Percentiles rank a stretch among this genome's conserved stretches.
Conservation (phyloP, 2,113 vertebrate species). For the Hyperopisus bebe region DNA sequence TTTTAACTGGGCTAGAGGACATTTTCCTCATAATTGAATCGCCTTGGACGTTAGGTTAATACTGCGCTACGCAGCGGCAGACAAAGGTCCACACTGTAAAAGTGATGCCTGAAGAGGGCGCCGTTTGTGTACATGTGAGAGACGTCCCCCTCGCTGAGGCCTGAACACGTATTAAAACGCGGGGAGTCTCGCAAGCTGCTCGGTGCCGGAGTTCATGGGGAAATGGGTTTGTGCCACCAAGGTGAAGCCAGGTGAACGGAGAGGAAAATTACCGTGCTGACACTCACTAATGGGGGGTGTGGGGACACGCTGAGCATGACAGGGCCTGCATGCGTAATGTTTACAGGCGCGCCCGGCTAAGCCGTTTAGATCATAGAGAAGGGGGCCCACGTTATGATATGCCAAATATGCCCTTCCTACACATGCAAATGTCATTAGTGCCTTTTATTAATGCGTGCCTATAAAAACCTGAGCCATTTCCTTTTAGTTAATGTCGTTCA, state of each 20-base stretch:
- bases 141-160: not conserved
- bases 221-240: not conserved
- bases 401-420: not conserved
- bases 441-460: not conserved
- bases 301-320: not conserved
- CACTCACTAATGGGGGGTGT: not conserved
- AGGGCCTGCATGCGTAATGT: not conserved
- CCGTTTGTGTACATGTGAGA: not conserved
- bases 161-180: not conserved
- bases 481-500: not conserved
- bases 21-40: constrained; percentile 34
- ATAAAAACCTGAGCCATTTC: not conserved
- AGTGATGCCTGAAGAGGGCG: not conserved
- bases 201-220: not conserved
- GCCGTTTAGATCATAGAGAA: not conserved
- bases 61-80: constrained; percentile 1
- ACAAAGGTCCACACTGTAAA: not conserved
- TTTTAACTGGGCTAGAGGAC: constrained; percentile 29
- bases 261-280: not conserved
- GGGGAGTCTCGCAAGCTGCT: not conserved
- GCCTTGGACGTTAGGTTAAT: constrained; percentile 27
- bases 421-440: not conserved
- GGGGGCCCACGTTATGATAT: not conserved
- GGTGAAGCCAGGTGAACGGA: not conserved
- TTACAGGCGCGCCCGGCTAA: not conserved